Percentiles rank a stretch among this genome's conserved stretches.
Evolutionary conservation across 1,140 invertebrate genomes (phyloP).

Genomic region (Oryctes rhinoceros): DNA sequence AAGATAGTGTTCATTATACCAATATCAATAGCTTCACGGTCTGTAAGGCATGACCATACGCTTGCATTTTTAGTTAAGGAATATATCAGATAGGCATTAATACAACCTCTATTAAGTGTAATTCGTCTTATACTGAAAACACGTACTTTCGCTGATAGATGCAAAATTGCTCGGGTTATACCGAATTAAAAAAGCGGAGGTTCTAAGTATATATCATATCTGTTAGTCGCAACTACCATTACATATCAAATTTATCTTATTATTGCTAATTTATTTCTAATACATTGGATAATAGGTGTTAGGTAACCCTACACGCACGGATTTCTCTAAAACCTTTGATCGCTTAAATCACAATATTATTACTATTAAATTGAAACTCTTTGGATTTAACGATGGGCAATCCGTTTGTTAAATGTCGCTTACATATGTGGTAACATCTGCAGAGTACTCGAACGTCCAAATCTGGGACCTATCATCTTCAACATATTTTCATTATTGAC

Average conservation of each 20-base stretch:
- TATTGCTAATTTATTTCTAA: not conserved
- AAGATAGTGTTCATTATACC: too few relatives aligned
- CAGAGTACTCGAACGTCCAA: too few relatives aligned
- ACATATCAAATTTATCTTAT: not conserved
- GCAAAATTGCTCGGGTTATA: not conserved
- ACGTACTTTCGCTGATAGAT: not conserved
- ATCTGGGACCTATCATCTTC: too few relatives aligned
- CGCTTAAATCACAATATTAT: not conserved
- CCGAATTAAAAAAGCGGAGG: not conserved
- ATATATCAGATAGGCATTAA: too few relatives aligned
- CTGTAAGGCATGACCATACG: too few relatives aligned
- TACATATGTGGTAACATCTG: too few relatives aligned
- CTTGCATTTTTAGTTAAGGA: too few relatives aligned
- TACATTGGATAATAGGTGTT: not conserved
- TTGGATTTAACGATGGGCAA: not conserved
- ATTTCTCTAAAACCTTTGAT: not conserved
- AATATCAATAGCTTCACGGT: too few relatives aligned
- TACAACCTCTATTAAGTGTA: too few relatives aligned
- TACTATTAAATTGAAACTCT: not conserved
- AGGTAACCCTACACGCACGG: not conserved
- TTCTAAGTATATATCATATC: not conserved
- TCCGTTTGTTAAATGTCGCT: too few relatives aligned
- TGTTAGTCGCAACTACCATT: not conserved
- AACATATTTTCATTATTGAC: too few relatives aligned
- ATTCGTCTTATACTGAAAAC: not conserved